These are phyloP conservation scores for Danio kyathit DNA, from an alignment of 2,797 vertebrate genomes.

Conservation along the genomic window DNA sequence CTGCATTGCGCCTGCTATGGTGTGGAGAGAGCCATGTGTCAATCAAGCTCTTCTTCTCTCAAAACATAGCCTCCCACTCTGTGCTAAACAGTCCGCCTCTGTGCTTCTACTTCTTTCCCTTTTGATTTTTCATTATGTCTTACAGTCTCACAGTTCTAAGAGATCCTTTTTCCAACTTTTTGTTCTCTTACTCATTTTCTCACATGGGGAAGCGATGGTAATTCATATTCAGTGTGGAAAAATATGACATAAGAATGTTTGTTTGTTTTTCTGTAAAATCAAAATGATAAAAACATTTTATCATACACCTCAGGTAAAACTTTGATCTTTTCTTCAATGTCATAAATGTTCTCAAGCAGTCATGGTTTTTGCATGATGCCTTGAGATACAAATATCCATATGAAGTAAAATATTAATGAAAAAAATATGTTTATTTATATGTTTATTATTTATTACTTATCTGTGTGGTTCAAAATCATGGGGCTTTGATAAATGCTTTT, in stretches of 20 bases:
- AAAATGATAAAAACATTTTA: too few species aligned
- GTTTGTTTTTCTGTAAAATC: background rate
- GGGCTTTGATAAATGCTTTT: too few species aligned
- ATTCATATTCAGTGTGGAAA: background rate
- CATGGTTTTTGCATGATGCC: too few species aligned
- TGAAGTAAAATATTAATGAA: too few species aligned
- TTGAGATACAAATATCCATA: background rate
- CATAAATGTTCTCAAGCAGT: too few species aligned
- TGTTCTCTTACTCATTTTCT: background rate
- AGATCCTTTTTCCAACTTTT: too few species aligned
- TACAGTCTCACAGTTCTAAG: background rate
- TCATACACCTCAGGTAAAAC: too few species aligned
- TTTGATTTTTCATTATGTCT: conserved; percentile 25
- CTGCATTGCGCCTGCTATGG: conserved; percentile 54
- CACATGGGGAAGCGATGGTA: background rate
- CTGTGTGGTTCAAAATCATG: too few species aligned
- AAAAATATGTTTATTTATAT: too few species aligned
- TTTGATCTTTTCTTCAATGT: too few species aligned
- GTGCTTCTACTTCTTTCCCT: conserved; percentile 1
- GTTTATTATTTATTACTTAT: too few species aligned
- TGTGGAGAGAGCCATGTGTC: conserved; percentile 48
- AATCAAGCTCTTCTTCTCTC: conserved; percentile 41
- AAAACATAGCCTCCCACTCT: background rate
- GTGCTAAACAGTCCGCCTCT: background rate
- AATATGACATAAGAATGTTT: background rate